Percentiles rank a stretch among this genome's conserved stretches.
These are phyloP conservation scores for Leptinotarsa defecta DNA, from an alignment of 1,140 invertebrate genomes.

Conservation along the genomic window DNA sequence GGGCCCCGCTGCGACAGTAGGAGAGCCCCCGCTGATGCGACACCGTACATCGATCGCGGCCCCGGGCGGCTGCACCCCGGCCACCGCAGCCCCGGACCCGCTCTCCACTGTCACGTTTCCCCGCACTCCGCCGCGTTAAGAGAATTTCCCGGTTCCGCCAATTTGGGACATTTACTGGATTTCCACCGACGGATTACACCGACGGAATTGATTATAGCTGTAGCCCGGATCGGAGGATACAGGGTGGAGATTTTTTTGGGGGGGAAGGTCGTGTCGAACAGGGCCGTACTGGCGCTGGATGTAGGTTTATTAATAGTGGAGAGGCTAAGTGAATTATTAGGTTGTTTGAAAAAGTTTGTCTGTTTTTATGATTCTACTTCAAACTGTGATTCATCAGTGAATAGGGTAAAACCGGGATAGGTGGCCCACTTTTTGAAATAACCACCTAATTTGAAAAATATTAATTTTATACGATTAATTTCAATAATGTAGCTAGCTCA, in stretches of 20 bases:
- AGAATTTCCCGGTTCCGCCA: constrained; percentile 28
- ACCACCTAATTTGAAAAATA: too few species aligned
- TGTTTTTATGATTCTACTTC: too few species aligned
- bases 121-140: constrained; percentile 3
- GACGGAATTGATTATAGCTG: constrained; percentile 24
- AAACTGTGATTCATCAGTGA: too few species aligned
- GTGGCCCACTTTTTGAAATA: too few species aligned
- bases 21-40: constrained; percentile 28
- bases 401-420: too few species aligned
- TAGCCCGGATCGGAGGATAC: constrained; percentile 4
- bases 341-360: too few species aligned
- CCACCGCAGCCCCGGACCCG: neutral
- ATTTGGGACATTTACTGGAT: constrained; percentile 28
- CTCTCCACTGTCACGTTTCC: neutral
- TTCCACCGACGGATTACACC: constrained; percentile 25
- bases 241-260: neutral
- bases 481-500: too few species aligned
- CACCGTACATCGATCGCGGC: constrained; percentile 23
- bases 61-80: neutral
- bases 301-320: too few species aligned
- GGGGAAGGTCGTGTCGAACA: too few species aligned
- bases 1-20: constrained; percentile 28
- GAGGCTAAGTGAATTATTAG: too few species aligned
- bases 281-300: too few species aligned
- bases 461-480: too few species aligned